Percentiles rank a stretch among this genome's conserved stretches.
Conservation (phyloP, 1,140 invertebrate species). For the Bombus soroeensis region DNA sequence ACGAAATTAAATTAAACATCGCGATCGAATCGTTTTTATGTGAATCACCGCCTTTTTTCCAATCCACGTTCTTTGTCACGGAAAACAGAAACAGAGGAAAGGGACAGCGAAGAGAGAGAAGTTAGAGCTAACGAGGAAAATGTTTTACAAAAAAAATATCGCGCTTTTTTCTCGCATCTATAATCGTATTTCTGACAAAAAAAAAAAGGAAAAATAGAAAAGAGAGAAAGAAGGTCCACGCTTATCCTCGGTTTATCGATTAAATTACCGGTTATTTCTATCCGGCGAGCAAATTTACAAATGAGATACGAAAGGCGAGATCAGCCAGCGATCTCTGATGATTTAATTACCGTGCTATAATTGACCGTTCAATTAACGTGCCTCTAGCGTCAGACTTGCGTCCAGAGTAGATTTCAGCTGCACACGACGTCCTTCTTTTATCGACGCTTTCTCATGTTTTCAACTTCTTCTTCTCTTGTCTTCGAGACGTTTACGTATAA, state of each 20-base stretch:
- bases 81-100: neutral
- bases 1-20: neutral
- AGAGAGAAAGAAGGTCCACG: neutral
- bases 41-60: neutral
- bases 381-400: neutral
- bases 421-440: neutral
- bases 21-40: neutral
- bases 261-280: neutral
- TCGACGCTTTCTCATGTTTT: neutral
- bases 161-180: neutral
- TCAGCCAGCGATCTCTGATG: neutral
- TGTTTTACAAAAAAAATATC: neutral
- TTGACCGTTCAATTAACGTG: constrained; percentile 23
- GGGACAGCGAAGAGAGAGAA: neutral
- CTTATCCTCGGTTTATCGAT: neutral
- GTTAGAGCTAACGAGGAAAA: neutral
- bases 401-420: neutral
- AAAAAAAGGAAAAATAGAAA: too few relatives aligned
- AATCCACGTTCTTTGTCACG: neutral
- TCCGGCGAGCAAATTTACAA: neutral
- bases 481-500: neutral
- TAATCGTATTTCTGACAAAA: neutral
- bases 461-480: too few relatives aligned
- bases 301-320: neutral
- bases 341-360: constrained; percentile 34